These are phyloP conservation scores for Xyrauchen texanus DNA, from an alignment of 2,113 vertebrate genomes.

Conservation along the genomic window DNA sequence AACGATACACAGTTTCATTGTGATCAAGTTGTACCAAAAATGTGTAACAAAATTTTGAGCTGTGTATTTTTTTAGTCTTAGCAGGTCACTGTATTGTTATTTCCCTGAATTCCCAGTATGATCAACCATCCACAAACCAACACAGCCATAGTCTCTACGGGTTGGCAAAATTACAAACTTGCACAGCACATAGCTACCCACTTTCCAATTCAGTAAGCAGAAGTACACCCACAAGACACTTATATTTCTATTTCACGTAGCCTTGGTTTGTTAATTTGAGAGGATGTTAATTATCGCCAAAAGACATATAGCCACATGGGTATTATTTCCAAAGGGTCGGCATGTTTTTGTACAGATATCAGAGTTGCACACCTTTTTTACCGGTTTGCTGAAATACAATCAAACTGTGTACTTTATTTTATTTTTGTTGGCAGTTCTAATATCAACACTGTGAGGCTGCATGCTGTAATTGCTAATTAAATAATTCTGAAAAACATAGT, in stretches of 20 bases:
- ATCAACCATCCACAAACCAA: no score
- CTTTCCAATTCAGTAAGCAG: neutral
- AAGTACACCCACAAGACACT: neutral
- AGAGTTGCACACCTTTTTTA: neutral
- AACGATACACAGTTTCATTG: no score
- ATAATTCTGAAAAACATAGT: no score
- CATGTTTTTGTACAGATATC: slow-evolving; percentile 17
- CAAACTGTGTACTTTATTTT: no score
- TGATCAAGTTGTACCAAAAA: no score
- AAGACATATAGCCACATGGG: slow-evolving; percentile 14
- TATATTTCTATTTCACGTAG: slow-evolving; percentile 14
- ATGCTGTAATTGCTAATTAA: no score
- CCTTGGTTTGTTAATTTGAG: neutral
- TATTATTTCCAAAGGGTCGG: neutral
- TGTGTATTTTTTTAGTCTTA: no score
- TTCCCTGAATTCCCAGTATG: no score
- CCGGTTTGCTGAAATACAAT: neutral
- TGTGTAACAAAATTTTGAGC: no score
- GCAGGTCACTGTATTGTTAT: no score
- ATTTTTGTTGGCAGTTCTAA: no score
- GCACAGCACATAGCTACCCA: neutral
- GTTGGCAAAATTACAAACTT: neutral
- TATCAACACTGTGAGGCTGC: no score
- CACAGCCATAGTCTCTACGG: neutral
- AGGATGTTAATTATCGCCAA: slow-evolving; percentile 21